phyloP scores from a whole-genome alignment of 1,140 invertebrate species.

The Macrocentrus cingulum region DNA sequence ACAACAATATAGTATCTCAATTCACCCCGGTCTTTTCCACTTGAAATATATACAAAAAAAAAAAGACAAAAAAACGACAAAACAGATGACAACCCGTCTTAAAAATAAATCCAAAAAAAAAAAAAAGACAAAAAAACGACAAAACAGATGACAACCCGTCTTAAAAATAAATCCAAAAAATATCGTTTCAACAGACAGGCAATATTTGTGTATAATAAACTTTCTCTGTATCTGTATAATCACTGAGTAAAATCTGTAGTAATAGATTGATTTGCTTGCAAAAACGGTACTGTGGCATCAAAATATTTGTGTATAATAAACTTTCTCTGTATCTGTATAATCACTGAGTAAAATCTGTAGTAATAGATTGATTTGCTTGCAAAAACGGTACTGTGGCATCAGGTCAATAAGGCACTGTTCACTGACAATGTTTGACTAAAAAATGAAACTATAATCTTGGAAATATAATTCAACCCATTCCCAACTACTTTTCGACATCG shows the following conservation, averaged over 20 bases:
- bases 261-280: background rate
- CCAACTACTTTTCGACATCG: too few species aligned
- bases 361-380: background rate
- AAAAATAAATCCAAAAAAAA: constrained; percentile 6
- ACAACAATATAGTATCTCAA: too few species aligned
- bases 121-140: background rate
- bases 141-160: background rate
- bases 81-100: background rate
- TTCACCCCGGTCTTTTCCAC: too few species aligned
- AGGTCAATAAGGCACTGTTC: constrained; percentile 60
- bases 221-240: too few species aligned
- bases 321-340: constrained; percentile 15
- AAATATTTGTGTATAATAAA: constrained; percentile 25
- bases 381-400: constrained; percentile 43
- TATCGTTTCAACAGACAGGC: constrained; percentile 23
- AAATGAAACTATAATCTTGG: constrained; percentile 53
- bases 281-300: constrained; percentile 44
- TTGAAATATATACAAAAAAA: background rate
- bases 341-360: background rate
- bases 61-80: background rate
- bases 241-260: background rate
- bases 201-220: too few species aligned
- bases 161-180: constrained; percentile 29
- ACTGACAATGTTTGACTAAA: constrained; percentile 61
- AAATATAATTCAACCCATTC: constrained; percentile 5